phyloP scores from a whole-genome alignment of 2,113 vertebrate genomes.

The Mobula hypostoma region DNA sequence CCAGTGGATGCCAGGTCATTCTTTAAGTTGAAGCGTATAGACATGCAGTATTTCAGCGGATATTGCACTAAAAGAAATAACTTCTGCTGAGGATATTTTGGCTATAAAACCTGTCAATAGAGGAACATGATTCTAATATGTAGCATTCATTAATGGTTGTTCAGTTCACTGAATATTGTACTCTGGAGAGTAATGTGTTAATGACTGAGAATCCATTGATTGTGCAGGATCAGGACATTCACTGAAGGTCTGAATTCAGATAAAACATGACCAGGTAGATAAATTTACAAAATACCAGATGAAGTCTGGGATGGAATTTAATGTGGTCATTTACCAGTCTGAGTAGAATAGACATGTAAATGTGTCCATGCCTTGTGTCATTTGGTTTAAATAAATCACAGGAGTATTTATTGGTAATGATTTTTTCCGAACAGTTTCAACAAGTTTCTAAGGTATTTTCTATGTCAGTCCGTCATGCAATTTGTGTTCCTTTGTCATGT shows the following conservation, averaged over 20 bases:
- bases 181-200: not conserved
- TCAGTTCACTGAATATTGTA: not conserved
- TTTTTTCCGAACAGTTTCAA: not conserved
- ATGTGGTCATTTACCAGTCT: not conserved
- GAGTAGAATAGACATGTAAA: not conserved
- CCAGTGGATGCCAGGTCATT: no score
- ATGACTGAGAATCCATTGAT: not conserved
- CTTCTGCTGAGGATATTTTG: no score
- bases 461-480: not conserved
- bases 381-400: not conserved
- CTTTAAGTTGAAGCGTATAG: no score
- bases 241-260: not conserved
- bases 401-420: not conserved
- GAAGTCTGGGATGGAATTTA: not conserved
- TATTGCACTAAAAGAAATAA: no score
- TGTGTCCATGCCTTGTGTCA: not conserved
- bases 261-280: not conserved
- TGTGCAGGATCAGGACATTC: not conserved
- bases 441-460: not conserved
- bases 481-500: not conserved
- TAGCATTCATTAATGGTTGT: not conserved
- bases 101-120: no score
- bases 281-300: not conserved
- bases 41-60: no score
- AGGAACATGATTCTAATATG: no score